Evolutionary conservation across 30 jellyfish, hydroid and myxozoan species (phyloP), one percentile per base, ranked within the genome.

Genomic region (Pelagia noctiluca): DNA sequence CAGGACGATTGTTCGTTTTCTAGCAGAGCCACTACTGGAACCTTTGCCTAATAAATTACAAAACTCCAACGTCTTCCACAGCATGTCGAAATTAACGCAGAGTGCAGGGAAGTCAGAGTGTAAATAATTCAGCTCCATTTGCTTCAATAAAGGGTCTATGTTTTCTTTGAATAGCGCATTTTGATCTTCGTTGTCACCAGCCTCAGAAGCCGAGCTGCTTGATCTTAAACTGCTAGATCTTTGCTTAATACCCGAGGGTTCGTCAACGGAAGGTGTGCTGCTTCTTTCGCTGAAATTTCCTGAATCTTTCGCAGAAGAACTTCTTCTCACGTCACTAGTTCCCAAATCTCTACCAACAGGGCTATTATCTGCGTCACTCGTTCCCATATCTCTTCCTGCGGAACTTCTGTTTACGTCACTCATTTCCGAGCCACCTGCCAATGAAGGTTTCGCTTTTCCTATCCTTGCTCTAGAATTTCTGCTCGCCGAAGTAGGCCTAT

Each of bases 91-190:
- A 49, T 90, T 90, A 13, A 70, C 75, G 22, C 75, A 31, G 50
- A 90, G 42, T 13, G 97, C 80, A 10, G 70, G 90, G 10, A 74
- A 37, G 65, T 90, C 97, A 0, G 78, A 52, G 35, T 90, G 93
- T 31, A 84, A 63, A 71, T 90, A 75, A 62, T 90, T 90, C 71
- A 90, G 75, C 25, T 90, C 96, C 97, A 90, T 90, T 71, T 90
- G 97, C 53, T 72, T 84, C 38, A 90, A 38, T 35, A 90, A 71
- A n/a, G 97, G 97, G 46, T 71, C 86, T 24, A 90, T 54, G 24
- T 32, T 84, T 5, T 84, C 94, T 36, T 84, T 80, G 47, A 84
- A 83, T 52, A 16, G 31, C 28, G 61, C 21, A 19, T 24, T 52
- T 25, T 71, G 78, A 30, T 34, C 54, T 19, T 70, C 89, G 16